phyloP scores from a whole-genome alignment of 2,113 vertebrate species.

The Silurus asotus region DNA sequence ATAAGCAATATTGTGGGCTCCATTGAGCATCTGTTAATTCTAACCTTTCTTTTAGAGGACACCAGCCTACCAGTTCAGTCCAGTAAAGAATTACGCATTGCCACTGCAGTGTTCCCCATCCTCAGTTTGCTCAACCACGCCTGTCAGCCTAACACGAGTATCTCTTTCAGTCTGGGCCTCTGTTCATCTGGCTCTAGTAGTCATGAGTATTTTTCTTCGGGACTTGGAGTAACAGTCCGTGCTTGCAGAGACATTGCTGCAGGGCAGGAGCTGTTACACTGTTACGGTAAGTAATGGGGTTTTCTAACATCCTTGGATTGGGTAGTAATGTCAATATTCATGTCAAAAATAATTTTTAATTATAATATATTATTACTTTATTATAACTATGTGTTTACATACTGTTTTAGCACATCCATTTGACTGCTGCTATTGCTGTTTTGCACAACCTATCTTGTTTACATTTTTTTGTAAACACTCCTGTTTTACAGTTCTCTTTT shows the following conservation, averaged over 20 bases:
- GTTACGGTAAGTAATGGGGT: constrained; percentile 79
- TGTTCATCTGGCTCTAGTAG: not conserved
- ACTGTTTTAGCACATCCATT: too few relatives aligned
- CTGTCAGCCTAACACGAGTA: constrained; percentile 85
- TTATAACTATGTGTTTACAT: too few relatives aligned
- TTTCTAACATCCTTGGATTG: too few relatives aligned
- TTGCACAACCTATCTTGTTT: too few relatives aligned
- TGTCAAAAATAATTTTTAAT: not conserved
- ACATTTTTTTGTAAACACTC: too few relatives aligned
- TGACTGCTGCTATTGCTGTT: too few relatives aligned
- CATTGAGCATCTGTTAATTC: not conserved
- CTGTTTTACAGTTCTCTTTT: too few relatives aligned
- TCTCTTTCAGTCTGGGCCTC: constrained; percentile 76
- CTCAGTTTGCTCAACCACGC: constrained; percentile 94
- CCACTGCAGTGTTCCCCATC: constrained; percentile 86
- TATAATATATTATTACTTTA: too few relatives aligned
- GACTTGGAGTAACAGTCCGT: constrained; percentile 72
- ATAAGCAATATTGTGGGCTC: not conserved
- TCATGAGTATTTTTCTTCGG: not conserved
- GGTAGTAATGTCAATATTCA: not conserved
- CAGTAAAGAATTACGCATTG: constrained; percentile 78
- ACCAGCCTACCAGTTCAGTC: constrained; percentile 67
- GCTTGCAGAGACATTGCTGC: constrained; percentile 72
- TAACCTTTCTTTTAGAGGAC: constrained; percentile 59
- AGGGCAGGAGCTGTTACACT: constrained; percentile 89